These are phyloP conservation scores for Suillia variegata DNA, from an alignment of 2,888 invertebrate genomes.

Conservation along the genomic window DNA sequence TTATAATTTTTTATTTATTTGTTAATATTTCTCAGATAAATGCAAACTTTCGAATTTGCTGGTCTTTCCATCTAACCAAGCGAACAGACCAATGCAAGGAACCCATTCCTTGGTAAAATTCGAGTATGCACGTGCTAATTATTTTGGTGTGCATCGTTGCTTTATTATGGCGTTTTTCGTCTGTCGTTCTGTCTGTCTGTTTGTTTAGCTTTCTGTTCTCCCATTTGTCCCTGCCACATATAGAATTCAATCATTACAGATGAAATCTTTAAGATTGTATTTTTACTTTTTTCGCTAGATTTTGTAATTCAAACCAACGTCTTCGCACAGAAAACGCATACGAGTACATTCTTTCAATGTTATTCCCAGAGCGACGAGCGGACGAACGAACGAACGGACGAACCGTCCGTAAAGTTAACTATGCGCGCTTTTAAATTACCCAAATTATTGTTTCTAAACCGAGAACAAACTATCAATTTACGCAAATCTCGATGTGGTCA, in stretches of 20 bases:
- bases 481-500: background rate
- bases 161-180: no score
- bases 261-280: background rate
- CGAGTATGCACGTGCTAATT: constrained; percentile 1
- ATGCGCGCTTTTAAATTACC: background rate
- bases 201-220: background rate
- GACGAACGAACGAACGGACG: no score
- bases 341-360: background rate
- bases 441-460: constrained; percentile 1
- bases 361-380: no score
- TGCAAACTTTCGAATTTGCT: no score
- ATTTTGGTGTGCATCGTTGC: background rate
- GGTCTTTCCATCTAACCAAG: no score
- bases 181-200: no score
- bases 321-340: background rate
- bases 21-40: no score
- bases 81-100: no score
- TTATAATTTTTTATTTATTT: no score
- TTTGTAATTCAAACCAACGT: no score
- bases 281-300: no score
- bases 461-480: background rate
- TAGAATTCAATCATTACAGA: constrained; percentile 2
- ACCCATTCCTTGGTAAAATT: no score
- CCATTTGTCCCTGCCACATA: background rate
- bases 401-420: background rate